Percentiles rank a stretch among this genome's conserved stretches.
Conservation (phyloP, 30 jellyfish, hydroid and myxozoan genomes). For the Turritopsis rubra region DNA sequence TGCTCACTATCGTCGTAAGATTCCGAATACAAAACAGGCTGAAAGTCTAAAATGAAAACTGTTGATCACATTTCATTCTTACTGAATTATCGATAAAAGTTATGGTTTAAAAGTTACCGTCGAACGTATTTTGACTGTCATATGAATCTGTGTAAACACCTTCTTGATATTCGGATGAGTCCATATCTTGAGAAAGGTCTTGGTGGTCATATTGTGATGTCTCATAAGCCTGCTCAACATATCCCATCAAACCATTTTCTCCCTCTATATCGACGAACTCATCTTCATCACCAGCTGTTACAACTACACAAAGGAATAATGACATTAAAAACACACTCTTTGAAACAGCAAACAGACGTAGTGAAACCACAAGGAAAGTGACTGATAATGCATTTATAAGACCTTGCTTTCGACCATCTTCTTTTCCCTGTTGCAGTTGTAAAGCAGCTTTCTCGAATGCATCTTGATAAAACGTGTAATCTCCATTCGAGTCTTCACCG, state of each 20-base stretch:
- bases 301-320: slow-evolving; percentile 17
- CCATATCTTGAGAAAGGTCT: not conserved
- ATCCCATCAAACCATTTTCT: slow-evolving; percentile 4
- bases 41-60: not conserved
- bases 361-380: not conserved
- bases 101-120: not conserved
- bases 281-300: slow-evolving; percentile 55
- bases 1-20: slow-evolving; percentile 17
- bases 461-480: slow-evolving; percentile 3
- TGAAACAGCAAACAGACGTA: too few species aligned
- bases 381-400: not conserved
- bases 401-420: not conserved
- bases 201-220: slow-evolving; percentile 1
- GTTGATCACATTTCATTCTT: not conserved
- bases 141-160: not conserved
- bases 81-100: not conserved
- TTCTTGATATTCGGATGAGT: not conserved
- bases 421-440: not conserved
- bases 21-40: slow-evolving; percentile 7
- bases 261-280: slow-evolving; percentile 64
- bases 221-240: slow-evolving; percentile 1
- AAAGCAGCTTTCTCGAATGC: slow-evolving; percentile 13
- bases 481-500: slow-evolving; percentile 19
- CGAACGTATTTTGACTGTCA: not conserved
- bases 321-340: not conserved